Evolutionary conservation across 35 echinoderm and acorn worm species (phyloP), one percentile per base, ranked within the genome.

Genomic region (Stichopus chloronotus): DNA sequence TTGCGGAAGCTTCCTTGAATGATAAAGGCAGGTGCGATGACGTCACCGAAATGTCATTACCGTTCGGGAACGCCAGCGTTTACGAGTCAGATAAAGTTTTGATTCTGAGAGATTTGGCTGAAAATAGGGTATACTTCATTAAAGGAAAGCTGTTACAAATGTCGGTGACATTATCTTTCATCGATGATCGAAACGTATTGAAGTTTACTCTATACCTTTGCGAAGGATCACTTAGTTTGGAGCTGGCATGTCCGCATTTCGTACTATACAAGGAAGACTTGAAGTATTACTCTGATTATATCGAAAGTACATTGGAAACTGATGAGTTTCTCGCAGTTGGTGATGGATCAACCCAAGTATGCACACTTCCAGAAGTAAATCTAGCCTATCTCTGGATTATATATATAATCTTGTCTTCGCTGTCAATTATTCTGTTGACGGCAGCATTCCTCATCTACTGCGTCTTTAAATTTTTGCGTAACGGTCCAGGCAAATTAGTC

Each of bases 401-500:
- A 17, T 85, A 85, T 23, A 21, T 59, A 85, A 56, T 85, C 2
- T 25, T 85, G 3, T 85, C 82, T 8, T 19, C 82, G 0, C 58
- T 53, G 55, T 85, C 82, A 22, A 22, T 85, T 2, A 13, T 85
- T 58, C 57, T 85, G 5, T 21, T 85, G 22, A 21, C 82, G 9
- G 19, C 58, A 58, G 82, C 82, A 8, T 85, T 85, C 19, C 20
- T 85, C 13, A 85, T 56, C 14, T 85, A 85, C 16, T 85, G 82
- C 11, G 4, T 21, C 4, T 85, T 85, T 17, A 59, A 16, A 19
- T 85, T 60, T 58, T 85, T 85, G 57, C 82, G 82, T 58, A 85
- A 85, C 82, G 82, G 82, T 59, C 82, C 82, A n/a, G 82, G 82
- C n/a, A 58, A 85, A 23, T 17, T 85, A 57, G 22, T 23, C 56